phyloP scores from a whole-genome alignment of 2,797 vertebrate genomes.

The Phylloscopus collybita region DNA sequence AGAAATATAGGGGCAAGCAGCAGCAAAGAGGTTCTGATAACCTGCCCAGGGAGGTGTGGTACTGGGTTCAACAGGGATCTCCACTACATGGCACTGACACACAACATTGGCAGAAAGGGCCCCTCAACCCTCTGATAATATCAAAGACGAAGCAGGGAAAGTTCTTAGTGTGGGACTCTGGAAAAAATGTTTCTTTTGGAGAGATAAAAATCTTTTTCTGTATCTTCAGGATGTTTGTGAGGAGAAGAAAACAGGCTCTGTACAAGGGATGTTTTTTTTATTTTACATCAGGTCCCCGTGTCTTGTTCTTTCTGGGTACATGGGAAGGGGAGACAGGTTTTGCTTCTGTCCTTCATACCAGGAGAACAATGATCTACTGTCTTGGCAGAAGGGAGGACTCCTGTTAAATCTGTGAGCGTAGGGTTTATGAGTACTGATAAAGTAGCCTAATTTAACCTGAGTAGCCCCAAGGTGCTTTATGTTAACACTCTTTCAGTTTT shows the following conservation, averaged over 20 bases:
- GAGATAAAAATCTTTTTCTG: background rate
- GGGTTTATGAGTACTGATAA: conserved; percentile 53
- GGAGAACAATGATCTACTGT: conserved; percentile 35
- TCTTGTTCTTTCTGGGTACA: background rate
- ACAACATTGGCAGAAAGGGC: background rate
- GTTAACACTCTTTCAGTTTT: background rate
- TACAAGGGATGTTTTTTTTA: background rate
- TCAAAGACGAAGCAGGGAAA: background rate
- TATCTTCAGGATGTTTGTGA: background rate
- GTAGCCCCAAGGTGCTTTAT: background rate
- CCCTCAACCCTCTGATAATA: background rate
- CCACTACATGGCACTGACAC: accelerated
- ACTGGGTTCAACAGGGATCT: background rate
- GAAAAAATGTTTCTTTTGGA: background rate
- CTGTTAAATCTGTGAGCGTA: conserved; percentile 4
- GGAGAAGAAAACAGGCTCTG: background rate
- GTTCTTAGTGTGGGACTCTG: background rate
- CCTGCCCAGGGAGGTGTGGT: background rate
- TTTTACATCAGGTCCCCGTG: background rate
- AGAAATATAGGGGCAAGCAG: background rate
- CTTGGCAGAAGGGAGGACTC: background rate
- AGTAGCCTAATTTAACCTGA: background rate
- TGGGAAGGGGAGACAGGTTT: background rate
- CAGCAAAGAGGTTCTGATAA: background rate
- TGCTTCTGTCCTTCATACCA: background rate